phyloP scores from a whole-genome alignment of 2,888 invertebrate species.

The Xestobium rufovillosum region DNA sequence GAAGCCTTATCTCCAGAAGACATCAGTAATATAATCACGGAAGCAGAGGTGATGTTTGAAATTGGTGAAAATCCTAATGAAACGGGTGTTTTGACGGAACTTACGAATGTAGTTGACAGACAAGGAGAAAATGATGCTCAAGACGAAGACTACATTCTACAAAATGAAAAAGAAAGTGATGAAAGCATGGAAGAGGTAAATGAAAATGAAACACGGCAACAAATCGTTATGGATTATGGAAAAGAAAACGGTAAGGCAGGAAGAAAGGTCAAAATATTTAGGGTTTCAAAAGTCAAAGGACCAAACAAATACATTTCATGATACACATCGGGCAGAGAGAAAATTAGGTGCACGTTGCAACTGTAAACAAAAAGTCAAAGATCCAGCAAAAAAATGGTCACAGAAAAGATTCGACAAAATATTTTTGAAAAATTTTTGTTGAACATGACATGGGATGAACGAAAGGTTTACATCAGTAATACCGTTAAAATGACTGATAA shows the following conservation, averaged over 20 bases:
- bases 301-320: conserved; percentile 1
- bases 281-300: conserved; percentile 1
- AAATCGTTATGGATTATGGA: conserved; percentile 1
- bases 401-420: too few species aligned
- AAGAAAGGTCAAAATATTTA: conserved; percentile 2
- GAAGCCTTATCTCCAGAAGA: conserved; percentile 4
- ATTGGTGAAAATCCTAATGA: neutral
- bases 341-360: neutral
- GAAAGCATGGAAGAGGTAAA: neutral
- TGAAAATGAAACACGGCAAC: neutral
- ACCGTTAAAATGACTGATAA: too few species aligned
- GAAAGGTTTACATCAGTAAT: too few species aligned
- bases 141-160: conserved; percentile 2
- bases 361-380: conserved; percentile 3
- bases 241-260: too few species aligned
- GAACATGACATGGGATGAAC: too few species aligned
- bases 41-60: conserved; percentile 1
- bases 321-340: neutral
- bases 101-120: neutral
- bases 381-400: conserved; percentile 2
- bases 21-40: conserved; percentile 2
- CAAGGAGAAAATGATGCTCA: conserved; percentile 1
- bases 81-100: too few species aligned
- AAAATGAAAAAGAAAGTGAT: conserved; percentile 4
- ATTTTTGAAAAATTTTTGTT: too few species aligned